Conservation (phyloP, 2,888 invertebrate genomes). For the Ecdyonurus torrentis region DNA sequence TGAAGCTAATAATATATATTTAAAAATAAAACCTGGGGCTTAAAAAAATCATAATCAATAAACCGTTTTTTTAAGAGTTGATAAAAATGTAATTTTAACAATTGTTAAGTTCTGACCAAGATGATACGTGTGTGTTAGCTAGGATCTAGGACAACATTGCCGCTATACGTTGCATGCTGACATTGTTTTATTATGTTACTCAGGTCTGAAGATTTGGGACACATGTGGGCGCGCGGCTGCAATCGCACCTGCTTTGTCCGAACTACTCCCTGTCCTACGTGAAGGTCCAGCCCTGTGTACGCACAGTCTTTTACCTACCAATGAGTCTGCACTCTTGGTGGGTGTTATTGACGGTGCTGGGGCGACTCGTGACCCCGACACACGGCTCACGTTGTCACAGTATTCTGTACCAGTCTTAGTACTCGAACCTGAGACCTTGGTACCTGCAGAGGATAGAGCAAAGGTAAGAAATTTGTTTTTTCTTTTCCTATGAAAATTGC, state of each 20-base stretch:
- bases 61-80: too few species aligned
- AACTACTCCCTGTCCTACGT: constrained; percentile 5
- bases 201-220: constrained; percentile 8
- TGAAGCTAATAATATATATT: too few species aligned
- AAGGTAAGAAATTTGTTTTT: constrained; percentile 13
- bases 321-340: constrained; percentile 1
- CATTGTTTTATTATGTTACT: too few species aligned
- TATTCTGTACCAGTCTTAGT: constrained; percentile 4
- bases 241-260: neutral
- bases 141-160: too few species aligned
- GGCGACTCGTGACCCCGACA: neutral
- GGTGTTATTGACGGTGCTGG: constrained; percentile 7
- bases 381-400: neutral
- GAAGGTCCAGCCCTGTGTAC: constrained; percentile 7
- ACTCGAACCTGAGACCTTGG: constrained; percentile 8
- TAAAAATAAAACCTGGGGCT: too few species aligned
- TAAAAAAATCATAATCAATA: too few species aligned
- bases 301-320: neutral
- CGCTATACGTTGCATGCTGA: too few species aligned
- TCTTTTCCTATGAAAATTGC: too few species aligned
- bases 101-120: too few species aligned
- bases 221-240: constrained; percentile 5
- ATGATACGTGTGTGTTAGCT: too few species aligned
- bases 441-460: constrained; percentile 13
- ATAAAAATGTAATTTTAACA: too few species aligned